Base-by-base conservation (phyloP, 1,140 invertebrate genomes). In the Panonychus citri region DNA sequence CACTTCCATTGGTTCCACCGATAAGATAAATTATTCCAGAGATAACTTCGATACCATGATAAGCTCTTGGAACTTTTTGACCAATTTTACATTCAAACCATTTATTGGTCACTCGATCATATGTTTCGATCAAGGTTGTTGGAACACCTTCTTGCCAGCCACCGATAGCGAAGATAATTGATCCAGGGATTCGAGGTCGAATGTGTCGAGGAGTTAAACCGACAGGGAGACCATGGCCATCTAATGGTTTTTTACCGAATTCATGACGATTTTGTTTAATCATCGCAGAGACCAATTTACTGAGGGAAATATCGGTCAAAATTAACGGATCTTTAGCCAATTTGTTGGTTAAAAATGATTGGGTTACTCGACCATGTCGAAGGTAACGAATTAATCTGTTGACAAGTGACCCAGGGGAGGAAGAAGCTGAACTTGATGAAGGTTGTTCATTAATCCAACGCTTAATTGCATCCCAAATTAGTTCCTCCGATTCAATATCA, bases 71-170 rank as follows among this genome's bases (percentile, higher is more conserved):
- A 1, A 73, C 73, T 1, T 71, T 63, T 62, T 81, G 79, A 63
- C 74, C 17, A 24, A 54, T 27, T 19, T 57, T 10, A 10, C 37
- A 26, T 28, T 40, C 19, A 53, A 56, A 60, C 81, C 82, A 85
- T 48, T 78, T 70, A 68, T 84, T 81, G 2, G 81, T 80, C 57
- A 80, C 66, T 0, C 79, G 80, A 63, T 85, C 82, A 66, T 83
- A 85, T 0, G 79, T 79, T 65, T 85, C 82, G 7, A 85, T 78
- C 57, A 75, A 76, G 65, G 77, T 78, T 0, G 81, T 83, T 1
- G 81, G 77, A 10, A 73, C 76, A 2, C 77, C 77, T 1, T 76
- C 78, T 55, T 74, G 78, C 81, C 81, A 85, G 2, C 83, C 83
- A 3, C 82, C 81, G 53, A 83, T 77, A 1, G 78, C 79, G 61